phyloP scores from a whole-genome alignment of 2,113 vertebrate species.

The Vulpes ferrilata region DNA sequence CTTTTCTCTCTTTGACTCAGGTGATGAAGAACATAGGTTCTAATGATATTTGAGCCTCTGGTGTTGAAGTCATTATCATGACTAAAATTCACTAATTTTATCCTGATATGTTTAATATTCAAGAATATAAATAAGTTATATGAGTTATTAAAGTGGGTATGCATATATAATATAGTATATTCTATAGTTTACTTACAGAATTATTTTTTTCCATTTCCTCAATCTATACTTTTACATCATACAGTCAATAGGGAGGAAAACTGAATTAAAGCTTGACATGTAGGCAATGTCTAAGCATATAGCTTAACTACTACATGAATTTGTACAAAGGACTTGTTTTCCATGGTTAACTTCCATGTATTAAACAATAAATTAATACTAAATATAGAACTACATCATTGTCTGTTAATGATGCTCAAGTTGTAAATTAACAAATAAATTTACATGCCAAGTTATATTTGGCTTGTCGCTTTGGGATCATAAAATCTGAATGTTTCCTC shows the following conservation, averaged over 20 bases:
- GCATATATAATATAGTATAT: not conserved
- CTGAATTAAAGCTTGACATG: not conserved
- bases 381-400: not conserved
- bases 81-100: not conserved
- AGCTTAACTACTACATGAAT: not conserved
- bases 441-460: not conserved
- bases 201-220: not conserved
- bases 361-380: not conserved
- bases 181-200: not conserved
- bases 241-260: not conserved
- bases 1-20: not conserved
- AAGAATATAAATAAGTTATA: not conserved
- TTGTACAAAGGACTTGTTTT: not conserved
- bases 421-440: slow-evolving; percentile 17
- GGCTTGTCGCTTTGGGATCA: not conserved
- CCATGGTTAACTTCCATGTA: not conserved
- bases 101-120: not conserved
- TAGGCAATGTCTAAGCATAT: not conserved
- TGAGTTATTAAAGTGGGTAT: not conserved
- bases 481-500: slow-evolving; percentile 16
- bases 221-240: not conserved
- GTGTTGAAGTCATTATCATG: not conserved
- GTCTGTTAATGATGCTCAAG: not conserved
- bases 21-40: not conserved
- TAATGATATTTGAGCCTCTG: not conserved